phyloP scores from a whole-genome alignment of 2,797 vertebrate genomes.

The Acropternis orthonyx region DNA sequence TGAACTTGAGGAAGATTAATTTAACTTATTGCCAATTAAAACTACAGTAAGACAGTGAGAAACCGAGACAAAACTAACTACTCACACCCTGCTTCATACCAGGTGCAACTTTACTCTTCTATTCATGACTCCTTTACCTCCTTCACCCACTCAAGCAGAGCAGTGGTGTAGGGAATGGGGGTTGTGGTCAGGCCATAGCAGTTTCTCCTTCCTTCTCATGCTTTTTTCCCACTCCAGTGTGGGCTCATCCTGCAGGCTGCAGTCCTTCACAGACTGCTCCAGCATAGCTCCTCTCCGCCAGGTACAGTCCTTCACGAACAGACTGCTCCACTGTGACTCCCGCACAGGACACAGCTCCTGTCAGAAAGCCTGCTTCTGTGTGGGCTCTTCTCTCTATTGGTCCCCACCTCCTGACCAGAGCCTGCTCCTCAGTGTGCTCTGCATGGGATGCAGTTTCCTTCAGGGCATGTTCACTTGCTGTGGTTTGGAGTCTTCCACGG shows the following conservation, averaged over 20 bases:
- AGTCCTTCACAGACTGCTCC: not conserved
- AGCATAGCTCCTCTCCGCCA: not conserved
- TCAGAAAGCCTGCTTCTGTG: not conserved
- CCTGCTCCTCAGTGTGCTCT: rapidly evolving
- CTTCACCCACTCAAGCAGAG: not conserved
- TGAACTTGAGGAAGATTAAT: not conserved
- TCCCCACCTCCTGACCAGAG: rapidly evolving
- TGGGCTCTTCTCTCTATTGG: not conserved
- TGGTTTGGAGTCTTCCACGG: rapidly evolving
- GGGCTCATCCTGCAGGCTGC: not conserved
- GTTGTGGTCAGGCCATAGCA: not conserved
- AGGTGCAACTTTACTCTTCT: not conserved
- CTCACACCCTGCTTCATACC: not conserved
- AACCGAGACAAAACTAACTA: not conserved
- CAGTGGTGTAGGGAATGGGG: rapidly evolving
- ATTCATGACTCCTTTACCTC: not conserved
- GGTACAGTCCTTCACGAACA: not conserved
- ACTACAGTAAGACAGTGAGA: not conserved
- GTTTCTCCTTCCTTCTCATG: not conserved
- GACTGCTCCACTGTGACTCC: not conserved
- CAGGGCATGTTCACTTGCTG: rapidly evolving
- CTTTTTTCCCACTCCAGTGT: rapidly evolving
- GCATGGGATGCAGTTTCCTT: not conserved
- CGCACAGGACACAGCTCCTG: not conserved
- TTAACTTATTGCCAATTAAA: not conserved